phyloP scores from a whole-genome alignment of 1,140 invertebrate genomes.

The Tetramorium alpestre region DNA sequence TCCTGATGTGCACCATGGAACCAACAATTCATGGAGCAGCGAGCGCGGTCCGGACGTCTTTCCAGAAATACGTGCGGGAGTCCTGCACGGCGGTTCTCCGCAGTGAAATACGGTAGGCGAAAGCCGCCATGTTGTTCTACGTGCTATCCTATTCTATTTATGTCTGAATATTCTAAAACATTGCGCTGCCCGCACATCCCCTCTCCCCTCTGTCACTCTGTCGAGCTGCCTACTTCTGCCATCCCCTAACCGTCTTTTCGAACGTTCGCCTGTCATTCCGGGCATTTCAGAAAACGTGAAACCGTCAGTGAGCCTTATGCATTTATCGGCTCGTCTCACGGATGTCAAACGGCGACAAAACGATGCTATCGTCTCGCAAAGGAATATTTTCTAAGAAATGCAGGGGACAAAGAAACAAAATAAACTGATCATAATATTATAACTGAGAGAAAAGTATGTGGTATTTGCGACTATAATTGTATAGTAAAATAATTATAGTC shows the following conservation, averaged over 20 bases:
- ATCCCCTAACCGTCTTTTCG: background rate
- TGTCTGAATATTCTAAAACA: slow-evolving; percentile 60
- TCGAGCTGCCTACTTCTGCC: background rate
- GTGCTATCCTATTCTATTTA: slow-evolving; percentile 55
- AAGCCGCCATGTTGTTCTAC: slow-evolving; percentile 32
- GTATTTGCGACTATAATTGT: no score
- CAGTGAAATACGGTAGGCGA: slow-evolving; percentile 42
- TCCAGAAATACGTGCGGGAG: slow-evolving; percentile 50
- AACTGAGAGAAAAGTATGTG: no score
- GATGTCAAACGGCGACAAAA: background rate
- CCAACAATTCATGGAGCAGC: slow-evolving; percentile 46
- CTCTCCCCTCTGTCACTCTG: background rate
- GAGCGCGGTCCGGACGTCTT: slow-evolving; percentile 30
- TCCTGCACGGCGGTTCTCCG: slow-evolving; percentile 31
- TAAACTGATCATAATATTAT: background rate
- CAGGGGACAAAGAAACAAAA: background rate
- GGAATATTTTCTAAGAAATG: background rate
- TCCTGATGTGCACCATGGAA: slow-evolving; percentile 30
- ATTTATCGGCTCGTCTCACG: background rate
- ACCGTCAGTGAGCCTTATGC: background rate
- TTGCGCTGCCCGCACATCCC: background rate
- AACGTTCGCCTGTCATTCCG: slow-evolving; percentile 12
- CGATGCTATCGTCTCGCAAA: background rate
- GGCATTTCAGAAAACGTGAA: background rate
- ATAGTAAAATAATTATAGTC: no score